Evolutionary conservation across 2,888 invertebrate genomes (phyloP).

Genomic region (Sarcophaga rosellei): DNA sequence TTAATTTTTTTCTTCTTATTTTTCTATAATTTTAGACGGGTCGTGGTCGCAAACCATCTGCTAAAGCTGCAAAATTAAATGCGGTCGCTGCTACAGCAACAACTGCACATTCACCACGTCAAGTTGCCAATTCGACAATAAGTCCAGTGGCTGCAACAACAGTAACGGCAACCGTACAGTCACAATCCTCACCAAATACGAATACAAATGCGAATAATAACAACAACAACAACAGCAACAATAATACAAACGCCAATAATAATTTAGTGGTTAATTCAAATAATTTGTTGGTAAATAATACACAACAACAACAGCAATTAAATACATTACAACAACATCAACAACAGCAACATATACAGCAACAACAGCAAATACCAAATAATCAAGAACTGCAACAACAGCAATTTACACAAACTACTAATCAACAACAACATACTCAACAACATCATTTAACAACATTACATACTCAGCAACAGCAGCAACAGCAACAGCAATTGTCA

Average conservation of each 20-base stretch:
- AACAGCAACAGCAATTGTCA: slow-evolving; percentile 72
- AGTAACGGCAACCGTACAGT: slow-evolving; percentile 76
- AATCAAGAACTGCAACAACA: slow-evolving; percentile 71
- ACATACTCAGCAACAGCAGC: slow-evolving; percentile 69
- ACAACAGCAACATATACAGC: slow-evolving; percentile 68
- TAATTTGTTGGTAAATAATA: slow-evolving; percentile 58
- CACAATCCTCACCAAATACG: slow-evolving; percentile 80
- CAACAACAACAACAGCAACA: slow-evolving; percentile 71
- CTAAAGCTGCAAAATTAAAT: slow-evolving; percentile 80
- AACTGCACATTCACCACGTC: slow-evolving; percentile 76
- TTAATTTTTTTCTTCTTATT: slow-evolving; percentile 34
- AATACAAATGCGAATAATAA: slow-evolving; percentile 68
- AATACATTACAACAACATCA: slow-evolving; percentile 66
- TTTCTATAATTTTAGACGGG: slow-evolving; percentile 73
- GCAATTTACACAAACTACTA: slow-evolving; percentile 65
- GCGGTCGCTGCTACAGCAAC: slow-evolving; percentile 74
- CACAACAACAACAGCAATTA: slow-evolving; percentile 63
- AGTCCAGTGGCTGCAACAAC: slow-evolving; percentile 76
- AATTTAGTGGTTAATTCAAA: slow-evolving; percentile 41
- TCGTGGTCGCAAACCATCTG: slow-evolving; percentile 78
- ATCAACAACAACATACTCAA: slow-evolving; percentile 71
- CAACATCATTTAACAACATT: slow-evolving; percentile 69
- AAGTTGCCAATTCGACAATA: slow-evolving; percentile 72
- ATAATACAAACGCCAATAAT: slow-evolving; percentile 56
- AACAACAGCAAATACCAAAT: slow-evolving; percentile 71